Conservation (phyloP, 2,797 vertebrate genomes). For the Chromis chromis region DNA sequence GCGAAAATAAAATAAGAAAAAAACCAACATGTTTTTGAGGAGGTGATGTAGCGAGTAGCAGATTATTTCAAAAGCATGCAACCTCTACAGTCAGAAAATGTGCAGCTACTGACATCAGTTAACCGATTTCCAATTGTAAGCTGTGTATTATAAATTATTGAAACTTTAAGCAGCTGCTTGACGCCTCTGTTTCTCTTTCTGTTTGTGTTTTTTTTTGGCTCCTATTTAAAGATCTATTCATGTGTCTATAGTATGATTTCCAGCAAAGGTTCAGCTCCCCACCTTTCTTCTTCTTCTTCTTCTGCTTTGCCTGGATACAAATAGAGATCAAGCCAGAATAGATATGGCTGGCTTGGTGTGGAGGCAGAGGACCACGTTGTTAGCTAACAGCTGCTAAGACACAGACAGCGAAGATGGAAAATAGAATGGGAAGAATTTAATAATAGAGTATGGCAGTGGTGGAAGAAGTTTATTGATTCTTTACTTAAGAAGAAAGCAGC, state of each 20-base stretch:
- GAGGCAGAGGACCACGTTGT: conserved; percentile 61
- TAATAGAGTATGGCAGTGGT: conserved; percentile 13
- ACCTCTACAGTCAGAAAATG: neutral
- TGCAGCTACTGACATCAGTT: neutral
- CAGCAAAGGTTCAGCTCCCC: conserved; percentile 8
- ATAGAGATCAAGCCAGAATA: conserved; percentile 59
- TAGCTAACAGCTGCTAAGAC: conserved; percentile 51
- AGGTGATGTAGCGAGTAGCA: neutral
- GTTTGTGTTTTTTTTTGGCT: conserved; percentile 21
- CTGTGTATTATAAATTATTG: neutral
- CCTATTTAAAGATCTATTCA: conserved; percentile 28
- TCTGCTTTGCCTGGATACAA: conserved; percentile 50
- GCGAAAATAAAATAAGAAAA: neutral
- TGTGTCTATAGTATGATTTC: conserved; percentile 15
- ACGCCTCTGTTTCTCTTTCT: conserved; percentile 11
- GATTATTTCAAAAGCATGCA: conserved; percentile 15
- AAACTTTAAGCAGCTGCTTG: conserved; percentile 5
- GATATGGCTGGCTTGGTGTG: conserved; percentile 44
- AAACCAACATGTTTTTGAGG: conserved; percentile 9
- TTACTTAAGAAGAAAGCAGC: conserved; percentile 14
- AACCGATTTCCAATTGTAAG: conserved; percentile 5
- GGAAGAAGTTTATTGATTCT: conserved; percentile 22
- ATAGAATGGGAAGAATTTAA: conserved; percentile 37
- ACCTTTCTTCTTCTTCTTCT: neutral
- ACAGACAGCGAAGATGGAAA: conserved; percentile 35